Percentiles rank a stretch among this genome's conserved stretches.
These are phyloP conservation scores for Pseudorhombus dupliciocellatus DNA, from an alignment of 2,113 vertebrate genomes.

Conservation along the genomic window DNA sequence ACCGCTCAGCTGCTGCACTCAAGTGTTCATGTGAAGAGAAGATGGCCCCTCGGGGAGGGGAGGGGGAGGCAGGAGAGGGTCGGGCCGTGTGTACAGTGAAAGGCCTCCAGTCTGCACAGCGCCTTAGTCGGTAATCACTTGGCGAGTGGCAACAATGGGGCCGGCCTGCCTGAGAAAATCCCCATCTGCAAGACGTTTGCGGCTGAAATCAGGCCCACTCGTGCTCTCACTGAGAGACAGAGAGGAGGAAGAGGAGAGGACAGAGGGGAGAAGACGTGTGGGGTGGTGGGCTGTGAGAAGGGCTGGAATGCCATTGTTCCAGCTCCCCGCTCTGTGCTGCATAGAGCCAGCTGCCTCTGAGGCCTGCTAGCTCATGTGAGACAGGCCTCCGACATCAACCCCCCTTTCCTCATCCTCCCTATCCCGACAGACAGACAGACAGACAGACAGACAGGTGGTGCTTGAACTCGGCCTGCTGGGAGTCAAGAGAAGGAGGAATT, in stretches of 20 bases:
- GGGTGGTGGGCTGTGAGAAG: conserved; percentile 36
- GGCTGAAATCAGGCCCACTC: conserved; percentile 21
- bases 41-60: conserved; percentile 21
- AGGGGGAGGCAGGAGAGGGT: conserved; percentile 1
- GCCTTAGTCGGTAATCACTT: conserved; percentile 48
- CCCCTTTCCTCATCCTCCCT: neutral
- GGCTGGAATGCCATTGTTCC: conserved; percentile 73
- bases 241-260: neutral
- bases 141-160: conserved; percentile 59
- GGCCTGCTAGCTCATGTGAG: conserved; percentile 46
- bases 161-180: conserved; percentile 49
- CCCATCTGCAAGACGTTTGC: conserved; percentile 43
- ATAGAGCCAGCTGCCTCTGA: conserved; percentile 60
- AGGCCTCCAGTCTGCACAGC: conserved; percentile 35
- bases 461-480: conserved; percentile 49
- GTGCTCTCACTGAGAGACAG: conserved; percentile 11
- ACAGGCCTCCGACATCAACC: neutral
- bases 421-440: conserved; percentile 22
- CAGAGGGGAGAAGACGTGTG: conserved; percentile 29
- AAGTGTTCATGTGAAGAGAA: conserved; percentile 48
- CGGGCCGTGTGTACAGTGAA: conserved; percentile 57
- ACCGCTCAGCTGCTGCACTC: conserved; percentile 75
- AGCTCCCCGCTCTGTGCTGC: conserved; percentile 41
- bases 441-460: conserved; percentile 65
- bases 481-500: conserved; percentile 69